Conservation (phyloP, 1,140 invertebrate genomes). For the Radopholus similis region DNA sequence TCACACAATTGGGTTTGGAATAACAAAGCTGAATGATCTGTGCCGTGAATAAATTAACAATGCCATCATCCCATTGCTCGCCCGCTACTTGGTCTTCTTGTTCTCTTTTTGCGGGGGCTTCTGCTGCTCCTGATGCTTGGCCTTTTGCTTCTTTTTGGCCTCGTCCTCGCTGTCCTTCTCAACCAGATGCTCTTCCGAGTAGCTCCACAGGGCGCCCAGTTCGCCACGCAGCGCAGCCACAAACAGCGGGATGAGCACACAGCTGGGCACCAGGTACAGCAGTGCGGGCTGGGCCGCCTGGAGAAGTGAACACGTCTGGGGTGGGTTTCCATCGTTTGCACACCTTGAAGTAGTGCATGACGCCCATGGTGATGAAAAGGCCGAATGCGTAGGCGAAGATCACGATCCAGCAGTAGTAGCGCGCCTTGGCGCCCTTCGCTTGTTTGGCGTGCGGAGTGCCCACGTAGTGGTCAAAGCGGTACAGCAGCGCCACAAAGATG, state of each 20-base stretch:
- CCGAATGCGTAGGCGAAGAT: constrained; percentile 90
- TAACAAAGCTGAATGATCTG: no score
- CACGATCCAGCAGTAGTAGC: constrained; percentile 88
- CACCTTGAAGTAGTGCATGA: constrained; percentile 92
- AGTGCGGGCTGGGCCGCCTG: constrained; percentile 78
- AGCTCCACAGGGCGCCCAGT: constrained; percentile 54
- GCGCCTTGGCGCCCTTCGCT: constrained; percentile 68
- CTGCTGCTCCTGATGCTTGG: not conserved
- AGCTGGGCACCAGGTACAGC: constrained; percentile 91
- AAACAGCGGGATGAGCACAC: constrained; percentile 79
- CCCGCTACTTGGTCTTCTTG: constrained; percentile 11
- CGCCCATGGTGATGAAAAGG: constrained; percentile 83
- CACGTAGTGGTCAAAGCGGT: constrained; percentile 92
- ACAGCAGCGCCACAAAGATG: constrained; percentile 92
- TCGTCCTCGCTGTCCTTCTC: constrained; percentile 34
- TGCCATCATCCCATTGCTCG: not conserved
- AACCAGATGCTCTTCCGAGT: constrained; percentile 52
- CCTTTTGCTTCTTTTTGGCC: constrained; percentile 7
- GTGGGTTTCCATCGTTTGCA: no score
- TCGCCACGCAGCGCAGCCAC: constrained; percentile 86
- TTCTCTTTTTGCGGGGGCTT: constrained; percentile 6
- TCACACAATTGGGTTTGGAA: no score
- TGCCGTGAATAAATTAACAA: not conserved
- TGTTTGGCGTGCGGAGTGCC: constrained; percentile 33
- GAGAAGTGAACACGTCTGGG: constrained; percentile 11